phyloP scores from a whole-genome alignment of 2,888 invertebrate species.

The Chymomyza procnemis region DNA sequence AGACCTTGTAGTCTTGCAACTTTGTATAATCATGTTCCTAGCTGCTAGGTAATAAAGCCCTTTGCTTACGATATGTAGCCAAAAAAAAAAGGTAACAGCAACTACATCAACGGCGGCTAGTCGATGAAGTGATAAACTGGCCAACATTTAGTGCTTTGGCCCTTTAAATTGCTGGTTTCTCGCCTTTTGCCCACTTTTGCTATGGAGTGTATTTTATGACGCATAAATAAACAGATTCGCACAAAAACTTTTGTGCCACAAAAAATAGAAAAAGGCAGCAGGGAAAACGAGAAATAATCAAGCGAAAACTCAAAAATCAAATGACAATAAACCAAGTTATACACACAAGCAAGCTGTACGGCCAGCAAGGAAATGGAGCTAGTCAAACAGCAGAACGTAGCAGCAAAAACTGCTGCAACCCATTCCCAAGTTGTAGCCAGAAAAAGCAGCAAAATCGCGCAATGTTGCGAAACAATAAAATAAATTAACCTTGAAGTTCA shows the following conservation, averaged over 20 bases:
- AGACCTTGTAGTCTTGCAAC: too few relatives aligned
- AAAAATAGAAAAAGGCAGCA: too few relatives aligned
- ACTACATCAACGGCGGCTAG: conserved; percentile 8
- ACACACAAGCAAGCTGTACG: not conserved
- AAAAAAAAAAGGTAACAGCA: not conserved
- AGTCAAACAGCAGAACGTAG: not conserved
- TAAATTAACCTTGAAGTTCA: conserved; percentile 65
- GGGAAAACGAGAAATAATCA: conserved; percentile 33
- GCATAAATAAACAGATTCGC: conserved; percentile 17
- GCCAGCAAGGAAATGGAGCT: conserved; percentile 2
- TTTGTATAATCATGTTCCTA: not conserved
- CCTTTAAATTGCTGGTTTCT: conserved; percentile 10
- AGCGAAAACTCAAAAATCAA: conserved; percentile 52
- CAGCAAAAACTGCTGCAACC: too few relatives aligned
- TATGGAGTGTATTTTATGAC: not conserved
- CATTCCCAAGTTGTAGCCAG: not conserved
- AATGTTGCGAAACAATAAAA: conserved; percentile 51
- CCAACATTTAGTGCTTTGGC: conserved; percentile 54
- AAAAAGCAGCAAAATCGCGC: conserved; percentile 19
- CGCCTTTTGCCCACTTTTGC: not conserved
- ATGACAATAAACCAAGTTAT: conserved; percentile 49
- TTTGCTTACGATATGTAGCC: not conserved
- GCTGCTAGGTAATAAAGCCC: not conserved
- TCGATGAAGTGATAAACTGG: conserved; percentile 61
- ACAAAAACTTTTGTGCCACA: conserved; percentile 24